A percentile compares a stretch with the other conserved stretches of the same genome.
Conservation (phyloP, 2,113 vertebrate genomes). For the Ginglymostoma cirratum region DNA sequence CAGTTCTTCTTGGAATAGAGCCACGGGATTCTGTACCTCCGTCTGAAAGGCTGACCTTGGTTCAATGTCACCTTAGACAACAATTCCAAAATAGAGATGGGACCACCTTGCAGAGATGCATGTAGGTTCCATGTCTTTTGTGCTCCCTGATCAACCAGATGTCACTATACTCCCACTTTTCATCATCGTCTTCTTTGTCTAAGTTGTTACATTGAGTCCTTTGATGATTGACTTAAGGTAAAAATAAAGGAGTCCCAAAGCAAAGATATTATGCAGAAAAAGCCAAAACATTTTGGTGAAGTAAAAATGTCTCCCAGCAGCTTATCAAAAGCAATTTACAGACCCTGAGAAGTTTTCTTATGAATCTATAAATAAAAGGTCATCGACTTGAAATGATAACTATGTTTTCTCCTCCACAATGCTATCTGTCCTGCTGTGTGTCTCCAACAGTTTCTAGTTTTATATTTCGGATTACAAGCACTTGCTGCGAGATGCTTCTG, state of each 20-base stretch:
- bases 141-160: neutral
- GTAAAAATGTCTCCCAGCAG: neutral
- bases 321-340: neutral
- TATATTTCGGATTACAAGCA: neutral
- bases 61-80: neutral
- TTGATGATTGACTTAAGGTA: neutral
- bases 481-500: neutral
- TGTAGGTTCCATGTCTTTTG: neutral
- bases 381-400: too few relatives aligned
- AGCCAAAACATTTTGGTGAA: neutral
- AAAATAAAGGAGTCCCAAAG: neutral
- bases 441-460: too few relatives aligned
- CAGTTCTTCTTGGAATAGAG: too few relatives aligned
- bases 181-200: neutral
- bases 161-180: neutral
- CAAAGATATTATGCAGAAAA: neutral
- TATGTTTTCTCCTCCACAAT: too few relatives aligned
- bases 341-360: neutral
- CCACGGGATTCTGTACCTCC: too few relatives aligned
- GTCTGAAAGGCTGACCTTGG: too few relatives aligned
- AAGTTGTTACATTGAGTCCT: neutral
- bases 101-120: neutral
- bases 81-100: too few relatives aligned
- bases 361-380: neutral
- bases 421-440: too few relatives aligned